phyloP scores from a whole-genome alignment of 2,888 invertebrate species.

The Lasioglossum zephyrum region DNA sequence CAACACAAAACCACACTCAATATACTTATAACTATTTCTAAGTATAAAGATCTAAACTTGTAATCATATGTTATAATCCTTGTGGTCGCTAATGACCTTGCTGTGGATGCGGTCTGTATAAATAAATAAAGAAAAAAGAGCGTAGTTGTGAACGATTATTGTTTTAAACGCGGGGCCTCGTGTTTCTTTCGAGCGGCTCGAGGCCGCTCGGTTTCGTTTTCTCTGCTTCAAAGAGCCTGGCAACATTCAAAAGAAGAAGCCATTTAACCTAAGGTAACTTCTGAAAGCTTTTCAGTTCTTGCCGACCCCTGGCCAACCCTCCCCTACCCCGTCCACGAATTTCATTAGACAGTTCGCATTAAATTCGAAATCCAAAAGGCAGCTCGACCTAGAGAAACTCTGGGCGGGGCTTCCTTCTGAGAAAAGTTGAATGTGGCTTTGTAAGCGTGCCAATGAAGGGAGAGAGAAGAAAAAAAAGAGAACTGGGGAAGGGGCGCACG shows the following conservation, averaged over 20 bases:
- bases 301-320: background rate
- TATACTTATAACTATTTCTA: too few species aligned
- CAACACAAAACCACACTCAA: too few species aligned
- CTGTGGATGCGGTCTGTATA: too few species aligned
- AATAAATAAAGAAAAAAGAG: background rate
- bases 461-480: conserved; percentile 11
- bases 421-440: conserved; percentile 62
- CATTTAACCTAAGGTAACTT: conserved; percentile 45
- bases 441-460: conserved; percentile 53
- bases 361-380: conserved; percentile 54
- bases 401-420: conserved; percentile 19
- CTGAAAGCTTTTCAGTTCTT: conserved; percentile 41
- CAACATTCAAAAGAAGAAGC: conserved; percentile 12
- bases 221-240: background rate
- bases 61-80: too few species aligned
- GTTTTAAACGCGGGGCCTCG: background rate
- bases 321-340: background rate
- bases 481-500: conserved; percentile 19
- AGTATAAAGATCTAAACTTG: too few species aligned
- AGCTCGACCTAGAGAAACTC: conserved; percentile 13
- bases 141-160: background rate
- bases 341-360: conserved; percentile 46
- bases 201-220: background rate
- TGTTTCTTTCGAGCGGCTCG: background rate
- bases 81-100: too few species aligned